These are phyloP conservation scores for Camelus bactrianus DNA, from an alignment of 2,113 vertebrate genomes.

Conservation along the genomic window DNA sequence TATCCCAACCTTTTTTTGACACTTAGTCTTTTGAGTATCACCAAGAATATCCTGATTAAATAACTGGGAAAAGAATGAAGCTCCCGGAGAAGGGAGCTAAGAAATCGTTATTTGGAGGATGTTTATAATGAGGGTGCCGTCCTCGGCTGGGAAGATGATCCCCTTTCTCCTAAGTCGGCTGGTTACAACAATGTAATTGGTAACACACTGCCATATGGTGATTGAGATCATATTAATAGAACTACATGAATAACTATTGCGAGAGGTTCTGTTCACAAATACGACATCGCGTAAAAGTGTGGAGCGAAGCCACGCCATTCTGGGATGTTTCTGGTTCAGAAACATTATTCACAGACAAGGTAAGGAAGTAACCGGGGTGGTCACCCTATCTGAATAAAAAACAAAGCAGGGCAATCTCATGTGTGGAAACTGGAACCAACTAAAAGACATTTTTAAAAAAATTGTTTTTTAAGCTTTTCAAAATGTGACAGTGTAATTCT, in stretches of 20 bases:
- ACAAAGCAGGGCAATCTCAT: neutral
- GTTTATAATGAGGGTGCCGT: neutral
- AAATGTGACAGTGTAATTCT: neutral
- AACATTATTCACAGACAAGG: neutral
- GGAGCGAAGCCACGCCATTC: neutral
- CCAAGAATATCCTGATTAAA: constrained; percentile 31
- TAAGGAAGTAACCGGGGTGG: neutral
- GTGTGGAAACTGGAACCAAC: neutral
- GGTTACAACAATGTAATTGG: constrained; percentile 49
- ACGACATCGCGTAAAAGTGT: neutral
- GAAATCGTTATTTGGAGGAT: neutral
- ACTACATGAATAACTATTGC: constrained; percentile 65
- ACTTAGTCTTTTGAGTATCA: constrained; percentile 40
- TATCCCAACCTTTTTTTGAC: constrained; percentile 19
- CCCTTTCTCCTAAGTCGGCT: neutral
- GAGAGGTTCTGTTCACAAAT: constrained; percentile 46
- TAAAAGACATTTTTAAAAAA: neutral
- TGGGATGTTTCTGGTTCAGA: neutral
- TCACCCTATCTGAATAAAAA: neutral
- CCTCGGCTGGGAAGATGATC: neutral
- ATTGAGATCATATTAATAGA: constrained; percentile 78
- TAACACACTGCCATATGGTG: constrained; percentile 74
- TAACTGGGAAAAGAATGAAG: neutral
- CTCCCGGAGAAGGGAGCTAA: neutral
- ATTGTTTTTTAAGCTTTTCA: neutral